A percentile compares a stretch with the other conserved stretches of the same genome.
Evolutionary conservation across 2,888 invertebrate genomes (phyloP).

Genomic region (Scaptomyza flava): DNA sequence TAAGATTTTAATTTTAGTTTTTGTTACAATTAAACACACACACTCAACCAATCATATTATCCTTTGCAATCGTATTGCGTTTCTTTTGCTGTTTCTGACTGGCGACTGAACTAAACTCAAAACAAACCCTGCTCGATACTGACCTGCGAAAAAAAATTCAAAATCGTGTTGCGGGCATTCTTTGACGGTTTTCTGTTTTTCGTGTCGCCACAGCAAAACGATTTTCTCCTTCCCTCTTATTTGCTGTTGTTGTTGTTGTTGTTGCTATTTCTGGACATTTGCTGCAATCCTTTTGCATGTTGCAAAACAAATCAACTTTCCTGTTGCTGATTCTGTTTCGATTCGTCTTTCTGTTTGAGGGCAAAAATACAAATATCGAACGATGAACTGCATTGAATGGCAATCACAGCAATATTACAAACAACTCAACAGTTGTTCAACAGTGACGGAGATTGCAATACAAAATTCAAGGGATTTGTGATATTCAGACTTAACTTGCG

Average conservation of each 20-base stretch:
- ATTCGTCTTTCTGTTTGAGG: constrained; percentile 35
- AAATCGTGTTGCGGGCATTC: constrained; percentile 50
- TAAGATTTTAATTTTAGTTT: constrained; percentile 7
- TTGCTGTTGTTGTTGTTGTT: background rate
- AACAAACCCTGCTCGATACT: constrained; percentile 9
- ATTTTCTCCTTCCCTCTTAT: constrained; percentile 6
- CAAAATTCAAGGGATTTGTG: background rate
- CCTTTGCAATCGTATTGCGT: constrained; percentile 7
- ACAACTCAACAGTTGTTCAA: background rate
- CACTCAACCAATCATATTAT: constrained; percentile 6
- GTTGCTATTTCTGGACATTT: constrained; percentile 14
- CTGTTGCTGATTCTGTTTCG: constrained; percentile 20
- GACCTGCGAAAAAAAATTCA: constrained; percentile 31
- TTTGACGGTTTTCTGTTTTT: constrained; percentile 56
- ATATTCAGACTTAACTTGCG: too few relatives aligned
- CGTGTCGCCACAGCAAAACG: constrained; percentile 53
- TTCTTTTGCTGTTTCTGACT: constrained; percentile 46
- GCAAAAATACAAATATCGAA: constrained; percentile 55
- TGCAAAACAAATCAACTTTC: constrained; percentile 72
- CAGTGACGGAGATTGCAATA: constrained; percentile 30
- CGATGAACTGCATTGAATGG: constrained; percentile 63
- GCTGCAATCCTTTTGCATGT: constrained; percentile 60
- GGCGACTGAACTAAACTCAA: constrained; percentile 4
- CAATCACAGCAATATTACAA: constrained; percentile 44
- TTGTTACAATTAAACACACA: constrained; percentile 13